A percentile compares a stretch with the other conserved stretches of the same genome.
phyloP scores from a whole-genome alignment of 92 coral and sea anemone species.

The Porites lobata region DNA sequence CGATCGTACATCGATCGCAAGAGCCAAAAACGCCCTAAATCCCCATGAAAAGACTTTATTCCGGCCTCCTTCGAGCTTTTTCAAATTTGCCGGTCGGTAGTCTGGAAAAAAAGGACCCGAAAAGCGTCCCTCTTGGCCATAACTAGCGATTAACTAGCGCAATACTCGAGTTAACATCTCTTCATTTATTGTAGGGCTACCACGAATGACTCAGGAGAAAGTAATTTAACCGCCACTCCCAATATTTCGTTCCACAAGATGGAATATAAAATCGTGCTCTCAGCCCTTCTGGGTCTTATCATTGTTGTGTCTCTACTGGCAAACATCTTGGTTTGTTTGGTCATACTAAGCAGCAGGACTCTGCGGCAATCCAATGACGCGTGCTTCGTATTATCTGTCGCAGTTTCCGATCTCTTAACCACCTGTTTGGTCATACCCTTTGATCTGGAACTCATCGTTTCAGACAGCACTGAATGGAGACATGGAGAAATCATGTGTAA shows the following conservation, averaged over 20 bases:
- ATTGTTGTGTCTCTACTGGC: constrained; percentile 75
- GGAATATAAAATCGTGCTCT: neutral
- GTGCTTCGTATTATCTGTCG: constrained; percentile 80
- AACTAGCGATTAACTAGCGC: too few relatives aligned
- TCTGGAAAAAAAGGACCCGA: too few relatives aligned
- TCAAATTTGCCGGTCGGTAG: too few relatives aligned
- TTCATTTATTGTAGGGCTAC: neutral
- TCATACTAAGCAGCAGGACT: constrained; percentile 62
- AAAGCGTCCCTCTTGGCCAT: too few relatives aligned
- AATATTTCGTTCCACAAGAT: neutral
- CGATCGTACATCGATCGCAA: too few relatives aligned
- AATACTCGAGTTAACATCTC: neutral
- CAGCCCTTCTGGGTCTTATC: constrained; percentile 25
- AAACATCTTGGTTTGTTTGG: constrained; percentile 67
- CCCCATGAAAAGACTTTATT: too few relatives aligned
- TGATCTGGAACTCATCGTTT: constrained; percentile 70
- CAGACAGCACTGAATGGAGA: constrained; percentile 58
- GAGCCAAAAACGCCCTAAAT: too few relatives aligned
- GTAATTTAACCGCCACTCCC: neutral
- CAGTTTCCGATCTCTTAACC: constrained; percentile 84
- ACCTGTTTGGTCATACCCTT: constrained; percentile 77
- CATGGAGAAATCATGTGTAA: constrained; percentile 66
- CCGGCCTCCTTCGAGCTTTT: too few relatives aligned
- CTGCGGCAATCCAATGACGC: constrained; percentile 71
- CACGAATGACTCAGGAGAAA: neutral